Base-by-base conservation (phyloP, 1,140 invertebrate species). In the Gryllus bimaculatus region DNA sequence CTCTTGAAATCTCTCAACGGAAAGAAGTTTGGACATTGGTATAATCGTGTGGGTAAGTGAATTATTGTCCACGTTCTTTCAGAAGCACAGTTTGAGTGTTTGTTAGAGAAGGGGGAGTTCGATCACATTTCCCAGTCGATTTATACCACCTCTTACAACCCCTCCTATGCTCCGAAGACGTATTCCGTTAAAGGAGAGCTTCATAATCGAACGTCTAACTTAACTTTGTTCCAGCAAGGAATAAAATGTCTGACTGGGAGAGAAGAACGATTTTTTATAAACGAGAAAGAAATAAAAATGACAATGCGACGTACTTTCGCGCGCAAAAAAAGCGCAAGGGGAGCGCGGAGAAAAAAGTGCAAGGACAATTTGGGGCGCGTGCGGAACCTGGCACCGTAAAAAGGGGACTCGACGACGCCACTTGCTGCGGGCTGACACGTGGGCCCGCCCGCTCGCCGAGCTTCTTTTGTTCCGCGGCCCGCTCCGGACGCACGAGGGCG, bases 281-380 rank as follows among this genome's bases (percentile, higher is more conserved):
- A 66, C 54, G 54, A 66, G 54, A 66, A 66, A 66, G 54, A 66
- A 66, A 66, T 66, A 66, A 66, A 66, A 66, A 66, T 66, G 54
- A 66, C 54, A 66, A 18, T 66, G 54, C 54, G 54, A 66, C 54
- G 54, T 66, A 66, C 54, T 66, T 66, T 18, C 10, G 54, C 18
- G 54, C 18, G 54, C 54, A 18, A 66, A 18, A 66, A 66, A 66
- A 18, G 26, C 26, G 26, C 26, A 66, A 18, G 54, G 54, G 54
- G 54, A 66, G 54, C 18, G 26, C 18, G 54, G 54, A 66, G 54
- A 66, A 66, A n/a, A 66, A 66, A 66, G 54, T 66, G 54, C 54
- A 18, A 66, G 54, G 54, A 66, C 54, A 13, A 66, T 66, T 66
- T 66, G 54, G 54, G 54, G 18, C 54, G 54, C 54, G 54, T 66